A percentile compares a stretch with the other conserved stretches of the same genome.
Conservation (phyloP, 1,140 invertebrate species). For the Platorchestia sp. region DNA sequence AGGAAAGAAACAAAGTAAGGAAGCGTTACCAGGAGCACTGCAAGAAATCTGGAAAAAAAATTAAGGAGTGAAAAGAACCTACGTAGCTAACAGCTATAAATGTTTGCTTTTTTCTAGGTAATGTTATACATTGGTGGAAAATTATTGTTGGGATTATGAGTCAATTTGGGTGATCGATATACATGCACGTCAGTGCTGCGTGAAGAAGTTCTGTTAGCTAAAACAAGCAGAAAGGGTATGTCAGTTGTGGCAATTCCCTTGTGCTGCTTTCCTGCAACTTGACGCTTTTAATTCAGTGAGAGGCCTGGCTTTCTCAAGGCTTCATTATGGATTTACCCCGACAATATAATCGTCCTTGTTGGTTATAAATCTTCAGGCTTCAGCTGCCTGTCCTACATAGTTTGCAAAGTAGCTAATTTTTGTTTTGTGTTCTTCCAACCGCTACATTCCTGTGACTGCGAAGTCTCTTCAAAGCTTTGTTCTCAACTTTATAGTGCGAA, state of each 20-base stretch:
- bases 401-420: not conserved
- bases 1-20: no score
- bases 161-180: not conserved
- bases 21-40: no score
- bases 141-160: not conserved
- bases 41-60: no score
- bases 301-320: not conserved
- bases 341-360: not conserved
- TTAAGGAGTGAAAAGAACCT: no score
- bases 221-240: not conserved
- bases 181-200: not conserved
- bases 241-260: not conserved
- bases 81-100: no score
- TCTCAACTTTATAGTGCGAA: not conserved
- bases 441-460: not conserved
- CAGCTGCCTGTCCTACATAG: not conserved
- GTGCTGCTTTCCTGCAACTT: not conserved
- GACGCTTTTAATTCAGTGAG: not conserved
- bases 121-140: not conserved
- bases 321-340: not conserved
- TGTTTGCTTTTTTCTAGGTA: not conserved
- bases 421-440: not conserved
- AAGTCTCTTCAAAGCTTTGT: not conserved
- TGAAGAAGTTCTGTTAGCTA: no score
- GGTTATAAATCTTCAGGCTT: not conserved